A percentile compares a stretch with the other conserved stretches of the same genome.
Conservation (phyloP, 2,888 invertebrate species). For the Onthophagus sagittarius region DNA sequence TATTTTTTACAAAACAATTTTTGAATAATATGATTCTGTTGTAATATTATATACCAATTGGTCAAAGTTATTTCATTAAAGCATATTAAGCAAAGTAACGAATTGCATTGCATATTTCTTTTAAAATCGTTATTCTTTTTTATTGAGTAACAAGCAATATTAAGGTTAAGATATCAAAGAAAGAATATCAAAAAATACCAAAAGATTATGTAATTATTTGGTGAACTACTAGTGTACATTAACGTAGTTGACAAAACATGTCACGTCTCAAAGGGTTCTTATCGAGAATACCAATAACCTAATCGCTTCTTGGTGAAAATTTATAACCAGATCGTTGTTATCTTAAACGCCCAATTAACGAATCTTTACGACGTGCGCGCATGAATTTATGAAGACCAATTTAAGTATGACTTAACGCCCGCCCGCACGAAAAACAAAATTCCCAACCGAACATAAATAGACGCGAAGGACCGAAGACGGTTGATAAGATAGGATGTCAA, state of each 20-base stretch:
- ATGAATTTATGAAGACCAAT: constrained; percentile 7
- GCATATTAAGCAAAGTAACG: no score
- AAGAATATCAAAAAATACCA: no score
- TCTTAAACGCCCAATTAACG: constrained; percentile 10
- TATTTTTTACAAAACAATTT: no score
- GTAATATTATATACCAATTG: no score
- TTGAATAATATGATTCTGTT: no score
- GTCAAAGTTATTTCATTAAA: no score
- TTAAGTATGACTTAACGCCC: neutral
- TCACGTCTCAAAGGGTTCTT: neutral
- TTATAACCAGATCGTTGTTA: constrained; percentile 1
- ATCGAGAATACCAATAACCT: constrained; percentile 10
- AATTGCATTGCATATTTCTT: no score
- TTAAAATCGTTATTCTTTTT: no score
- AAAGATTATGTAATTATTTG: no score
- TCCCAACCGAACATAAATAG: constrained; percentile 19
- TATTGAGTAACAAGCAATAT: no score
- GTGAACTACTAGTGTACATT: neutral
- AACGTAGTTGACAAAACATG: neutral
- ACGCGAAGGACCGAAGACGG: constrained; percentile 15
- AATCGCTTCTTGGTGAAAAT: constrained; percentile 10
- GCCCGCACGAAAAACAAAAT: constrained; percentile 14
- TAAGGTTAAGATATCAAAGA: no score
- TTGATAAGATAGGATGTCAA: constrained; percentile 19
- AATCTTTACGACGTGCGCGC: constrained; percentile 7